These are phyloP conservation scores for Protaetia brevitarsis DNA, from an alignment of 1,140 invertebrate species.

Conservation along the genomic window DNA sequence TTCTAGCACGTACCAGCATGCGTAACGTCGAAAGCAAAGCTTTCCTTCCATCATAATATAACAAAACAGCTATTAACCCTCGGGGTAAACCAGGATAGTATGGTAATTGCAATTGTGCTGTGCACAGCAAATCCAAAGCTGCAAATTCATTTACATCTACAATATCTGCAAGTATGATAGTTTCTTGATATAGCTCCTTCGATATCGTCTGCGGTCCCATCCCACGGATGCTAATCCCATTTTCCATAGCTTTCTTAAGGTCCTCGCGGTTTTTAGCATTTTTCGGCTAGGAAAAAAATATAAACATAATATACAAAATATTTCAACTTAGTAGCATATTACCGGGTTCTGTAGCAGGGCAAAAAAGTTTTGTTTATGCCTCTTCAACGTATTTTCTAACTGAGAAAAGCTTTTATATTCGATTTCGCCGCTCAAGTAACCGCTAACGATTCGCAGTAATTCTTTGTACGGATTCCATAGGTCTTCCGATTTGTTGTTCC, in stretches of 20 bases:
- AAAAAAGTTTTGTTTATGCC: conserved; percentile 86
- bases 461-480: conserved; percentile 76
- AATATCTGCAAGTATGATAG: conserved; percentile 90
- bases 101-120: conserved; percentile 85
- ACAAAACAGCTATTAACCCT: conserved; percentile 84
- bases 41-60: conserved; percentile 90
- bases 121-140: conserved; percentile 83
- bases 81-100: conserved; percentile 83
- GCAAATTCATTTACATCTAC: conserved; percentile 90
- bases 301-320: too few relatives aligned
- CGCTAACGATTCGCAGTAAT: conserved; percentile 68
- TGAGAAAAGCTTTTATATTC: conserved; percentile 51
- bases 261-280: conserved; percentile 68
- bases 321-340: too few relatives aligned
- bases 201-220: conserved; percentile 74
- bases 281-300: too few relatives aligned
- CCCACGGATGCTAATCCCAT: conserved; percentile 75
- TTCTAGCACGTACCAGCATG: conserved; percentile 74
- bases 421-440: conserved; percentile 54
- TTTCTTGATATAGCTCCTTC: conserved; percentile 84
- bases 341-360: conserved; percentile 84
- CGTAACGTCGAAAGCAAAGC: conserved; percentile 75
- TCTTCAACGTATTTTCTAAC: conserved; percentile 73
- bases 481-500: conserved; percentile 60
- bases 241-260: conserved; percentile 73